phyloP scores from a whole-genome alignment of 2,888 invertebrate species.

The Callosobruchus maculatus region DNA sequence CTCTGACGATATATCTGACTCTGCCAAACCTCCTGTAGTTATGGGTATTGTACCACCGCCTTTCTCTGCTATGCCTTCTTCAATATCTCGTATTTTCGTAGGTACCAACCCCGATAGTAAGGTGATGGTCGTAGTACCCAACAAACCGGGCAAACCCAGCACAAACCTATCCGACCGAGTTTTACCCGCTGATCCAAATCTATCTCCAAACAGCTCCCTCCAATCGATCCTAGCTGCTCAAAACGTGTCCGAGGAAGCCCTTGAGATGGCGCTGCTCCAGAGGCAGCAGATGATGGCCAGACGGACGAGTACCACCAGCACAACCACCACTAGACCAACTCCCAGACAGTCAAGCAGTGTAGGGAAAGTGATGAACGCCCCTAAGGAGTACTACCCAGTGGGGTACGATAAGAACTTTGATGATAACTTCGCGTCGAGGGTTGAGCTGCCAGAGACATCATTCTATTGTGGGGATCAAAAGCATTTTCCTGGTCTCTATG shows the following conservation, averaged over 20 bases:
- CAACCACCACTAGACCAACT: conserved; percentile 49
- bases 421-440: conserved; percentile 80
- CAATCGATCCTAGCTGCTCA: conserved; percentile 56
- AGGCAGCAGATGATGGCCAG: conserved; percentile 60
- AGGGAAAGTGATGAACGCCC: conserved; percentile 81
- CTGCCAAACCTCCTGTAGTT: conserved; percentile 46
- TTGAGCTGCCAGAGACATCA: conserved; percentile 77
- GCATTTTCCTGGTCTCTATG: conserved; percentile 86
- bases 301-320: conserved; percentile 42
- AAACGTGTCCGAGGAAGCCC: conserved; percentile 74
- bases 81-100: conserved; percentile 56
- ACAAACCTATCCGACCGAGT: conserved; percentile 39
- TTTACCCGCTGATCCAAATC: conserved; percentile 33
- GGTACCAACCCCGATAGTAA: conserved; percentile 25
- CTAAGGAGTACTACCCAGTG: conserved; percentile 82
- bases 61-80: conserved; percentile 56
- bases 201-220: conserved; percentile 35
- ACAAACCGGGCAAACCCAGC: conserved; percentile 34
- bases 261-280: conserved; percentile 67
- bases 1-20: conserved; percentile 51
- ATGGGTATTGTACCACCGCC: conserved; percentile 51
- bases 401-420: conserved; percentile 88
- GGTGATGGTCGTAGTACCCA: conserved; percentile 37
- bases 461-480: conserved; percentile 87
- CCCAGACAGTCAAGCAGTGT: conserved; percentile 41